Percentiles rank a stretch among this genome's conserved stretches.
These are phyloP conservation scores for Aldabrachelys gigantea DNA, from an alignment of 2,113 vertebrate genomes.

Conservation along the genomic window DNA sequence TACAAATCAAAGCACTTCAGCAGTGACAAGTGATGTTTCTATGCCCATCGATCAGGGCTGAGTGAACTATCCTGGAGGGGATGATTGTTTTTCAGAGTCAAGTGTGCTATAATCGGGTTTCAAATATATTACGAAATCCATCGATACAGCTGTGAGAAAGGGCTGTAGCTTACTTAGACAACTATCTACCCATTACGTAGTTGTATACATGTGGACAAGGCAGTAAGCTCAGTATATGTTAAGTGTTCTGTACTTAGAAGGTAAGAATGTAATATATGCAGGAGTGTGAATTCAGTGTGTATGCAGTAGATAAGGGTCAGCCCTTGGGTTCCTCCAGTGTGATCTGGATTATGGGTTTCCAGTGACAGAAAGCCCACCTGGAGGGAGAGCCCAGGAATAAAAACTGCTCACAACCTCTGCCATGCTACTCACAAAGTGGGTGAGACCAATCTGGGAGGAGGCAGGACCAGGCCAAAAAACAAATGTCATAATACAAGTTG, in stretches of 20 bases:
- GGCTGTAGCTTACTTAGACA: neutral
- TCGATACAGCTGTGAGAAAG: slow-evolving; percentile 11
- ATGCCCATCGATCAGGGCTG: slow-evolving; percentile 66
- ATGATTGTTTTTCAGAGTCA: slow-evolving; percentile 61
- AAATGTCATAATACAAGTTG: fast-evolving
- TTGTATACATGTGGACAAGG: neutral
- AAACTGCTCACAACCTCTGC: fast-evolving
- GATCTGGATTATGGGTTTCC: neutral
- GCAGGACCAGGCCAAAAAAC: neutral
- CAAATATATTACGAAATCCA: slow-evolving; percentile 52
- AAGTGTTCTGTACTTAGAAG: neutral
- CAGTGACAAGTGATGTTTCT: slow-evolving; percentile 75
- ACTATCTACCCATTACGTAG: neutral
- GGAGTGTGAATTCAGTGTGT: neutral
- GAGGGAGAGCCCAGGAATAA: neutral
- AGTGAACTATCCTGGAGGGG: slow-evolving; percentile 59
- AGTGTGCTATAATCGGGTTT: slow-evolving; percentile 46
- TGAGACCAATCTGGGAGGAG: neutral
- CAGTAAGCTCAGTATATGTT: fast-evolving
- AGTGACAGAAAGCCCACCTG: fast-evolving
- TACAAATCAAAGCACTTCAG: slow-evolving; percentile 68
- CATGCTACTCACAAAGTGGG: neutral
- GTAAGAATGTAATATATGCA: neutral
- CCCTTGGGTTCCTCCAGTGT: neutral
- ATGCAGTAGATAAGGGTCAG: neutral